A percentile compares a stretch with the other conserved stretches of the same genome.
Evolutionary conservation across 2,888 invertebrate species (phyloP).

Genomic region (Parnassius orleans): DNA sequence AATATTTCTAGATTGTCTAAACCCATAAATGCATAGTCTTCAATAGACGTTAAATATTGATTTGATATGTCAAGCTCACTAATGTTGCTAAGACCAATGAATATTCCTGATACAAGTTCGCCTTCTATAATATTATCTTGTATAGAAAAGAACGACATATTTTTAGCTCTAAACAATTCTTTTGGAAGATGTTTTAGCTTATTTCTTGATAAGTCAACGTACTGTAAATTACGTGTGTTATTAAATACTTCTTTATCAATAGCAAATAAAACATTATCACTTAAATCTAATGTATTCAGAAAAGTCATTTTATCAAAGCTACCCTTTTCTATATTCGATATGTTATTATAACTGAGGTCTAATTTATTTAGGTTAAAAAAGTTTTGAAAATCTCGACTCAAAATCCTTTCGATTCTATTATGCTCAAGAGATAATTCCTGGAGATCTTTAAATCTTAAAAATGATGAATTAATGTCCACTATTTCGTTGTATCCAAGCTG

Average conservation of each 20-base stretch:
- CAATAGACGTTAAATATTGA: conserved; percentile 41
- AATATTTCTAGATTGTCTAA: conserved; percentile 41
- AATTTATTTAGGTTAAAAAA: conserved; percentile 38
- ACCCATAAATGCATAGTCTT: conserved; percentile 55
- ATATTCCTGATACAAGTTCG: conserved; percentile 46
- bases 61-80: conserved; percentile 8
- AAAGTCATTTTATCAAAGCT: conserved; percentile 39
- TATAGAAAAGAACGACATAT: conserved; percentile 45
- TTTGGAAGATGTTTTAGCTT: conserved; percentile 46
- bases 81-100: conserved; percentile 50
- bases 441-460: conserved; percentile 40
- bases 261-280: conserved; percentile 44
- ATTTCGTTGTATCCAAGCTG: conserved; percentile 57
- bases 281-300: conserved; percentile 44
- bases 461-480: conserved; percentile 45
- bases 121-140: conserved; percentile 49
- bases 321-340: conserved; percentile 41
- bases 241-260: conserved; percentile 43
- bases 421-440: conserved; percentile 44
- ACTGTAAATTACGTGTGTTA: conserved; percentile 35
- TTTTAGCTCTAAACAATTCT: conserved; percentile 48
- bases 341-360: conserved; percentile 48
- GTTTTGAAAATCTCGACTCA: conserved; percentile 43
- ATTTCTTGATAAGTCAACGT: conserved; percentile 51
- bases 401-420: conserved; percentile 46